Percentiles rank a stretch among this genome's conserved stretches.
Evolutionary conservation across 2,797 vertebrate species (phyloP).

Genomic region (Dermochelys coriacea): DNA sequence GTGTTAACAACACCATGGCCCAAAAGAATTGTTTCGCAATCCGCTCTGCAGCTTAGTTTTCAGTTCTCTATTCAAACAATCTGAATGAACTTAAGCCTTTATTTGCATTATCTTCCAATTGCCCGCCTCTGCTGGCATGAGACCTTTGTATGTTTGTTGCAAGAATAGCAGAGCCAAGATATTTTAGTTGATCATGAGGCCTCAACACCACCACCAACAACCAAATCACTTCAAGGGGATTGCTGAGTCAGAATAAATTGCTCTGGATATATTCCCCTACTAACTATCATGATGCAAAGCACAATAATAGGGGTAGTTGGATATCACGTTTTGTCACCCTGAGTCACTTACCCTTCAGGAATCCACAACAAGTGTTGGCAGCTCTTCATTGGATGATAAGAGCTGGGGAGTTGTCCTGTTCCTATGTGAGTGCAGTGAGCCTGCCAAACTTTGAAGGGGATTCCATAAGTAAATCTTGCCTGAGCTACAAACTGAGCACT

Average conservation of each 20-base stretch:
- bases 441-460: neutral
- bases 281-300: slow-evolving; percentile 53
- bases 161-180: slow-evolving; percentile 69
- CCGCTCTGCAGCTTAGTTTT: slow-evolving; percentile 62
- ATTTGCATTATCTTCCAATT: slow-evolving; percentile 80
- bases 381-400: neutral
- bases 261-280: slow-evolving; percentile 37
- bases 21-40: slow-evolving; percentile 66
- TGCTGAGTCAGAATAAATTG: slow-evolving; percentile 76
- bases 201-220: slow-evolving; percentile 59
- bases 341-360: slow-evolving; percentile 58
- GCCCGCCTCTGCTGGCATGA: slow-evolving; percentile 74
- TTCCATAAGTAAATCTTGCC: neutral
- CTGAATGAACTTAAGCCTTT: slow-evolving; percentile 76
- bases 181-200: slow-evolving; percentile 71
- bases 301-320: slow-evolving; percentile 31
- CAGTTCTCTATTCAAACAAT: slow-evolving; percentile 65
- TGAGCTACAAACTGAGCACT: neutral
- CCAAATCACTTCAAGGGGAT: slow-evolving; percentile 60
- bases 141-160: slow-evolving; percentile 74
- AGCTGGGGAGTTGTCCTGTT: neutral
- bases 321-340: slow-evolving; percentile 41
- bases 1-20: slow-evolving; percentile 54
- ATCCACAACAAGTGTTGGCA: neutral
- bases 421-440: neutral